A percentile compares a stretch with the other conserved stretches of the same genome.
Conservation (phyloP, 2,113 vertebrate genomes). For the Pterophyllum scalare region DNA sequence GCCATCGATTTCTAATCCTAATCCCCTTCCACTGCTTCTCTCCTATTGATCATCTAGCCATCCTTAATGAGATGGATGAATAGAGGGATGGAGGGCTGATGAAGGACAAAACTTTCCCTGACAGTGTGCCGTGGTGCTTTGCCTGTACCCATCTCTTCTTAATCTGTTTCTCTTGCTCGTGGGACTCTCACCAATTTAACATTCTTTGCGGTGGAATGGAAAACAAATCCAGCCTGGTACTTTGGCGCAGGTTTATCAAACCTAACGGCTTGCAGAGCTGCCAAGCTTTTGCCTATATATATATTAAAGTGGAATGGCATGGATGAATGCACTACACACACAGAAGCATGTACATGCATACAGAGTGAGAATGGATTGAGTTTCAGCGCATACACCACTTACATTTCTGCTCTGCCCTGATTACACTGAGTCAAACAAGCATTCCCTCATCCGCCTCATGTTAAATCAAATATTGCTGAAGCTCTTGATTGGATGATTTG, state of each 20-base stretch:
- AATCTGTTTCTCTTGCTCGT: conserved; percentile 31
- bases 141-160: conserved; percentile 20
- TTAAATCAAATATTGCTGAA: conserved; percentile 28
- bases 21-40: conserved; percentile 73
- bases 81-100: conserved; percentile 63
- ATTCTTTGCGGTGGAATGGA: conserved; percentile 6
- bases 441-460: conserved; percentile 5
- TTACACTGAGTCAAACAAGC: not conserved
- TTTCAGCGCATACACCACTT: conserved; percentile 32
- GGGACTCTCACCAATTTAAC: conserved; percentile 10
- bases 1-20: conserved; percentile 82
- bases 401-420: conserved; percentile 19
- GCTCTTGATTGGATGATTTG: not conserved
- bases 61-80: conserved; percentile 72
- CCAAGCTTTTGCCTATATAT: conserved; percentile 1
- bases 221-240: conserved; percentile 29
- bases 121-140: not conserved
- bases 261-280: conserved; percentile 23
- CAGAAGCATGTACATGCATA: conserved; percentile 12
- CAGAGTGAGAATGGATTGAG: not conserved
- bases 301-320: conserved; percentile 50
- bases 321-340: conserved; percentile 41
- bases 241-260: conserved; percentile 48
- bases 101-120: conserved; percentile 72
- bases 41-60: conserved; percentile 78